These are phyloP conservation scores for Hephaestus fuliginosus DNA, from an alignment of 2,797 vertebrate genomes.

Conservation along the genomic window DNA sequence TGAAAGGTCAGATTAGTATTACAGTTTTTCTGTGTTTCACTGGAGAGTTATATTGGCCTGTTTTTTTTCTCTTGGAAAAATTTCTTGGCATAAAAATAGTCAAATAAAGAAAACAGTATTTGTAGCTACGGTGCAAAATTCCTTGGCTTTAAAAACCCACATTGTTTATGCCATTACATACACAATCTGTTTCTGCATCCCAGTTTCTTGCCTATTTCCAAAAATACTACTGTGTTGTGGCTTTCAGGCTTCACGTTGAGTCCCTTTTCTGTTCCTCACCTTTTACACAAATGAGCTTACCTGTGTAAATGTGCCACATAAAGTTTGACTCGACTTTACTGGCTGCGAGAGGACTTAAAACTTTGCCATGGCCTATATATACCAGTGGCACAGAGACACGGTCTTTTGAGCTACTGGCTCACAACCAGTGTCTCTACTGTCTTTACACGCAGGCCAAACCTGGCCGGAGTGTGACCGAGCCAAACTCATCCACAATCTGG, in stretches of 20 bases:
- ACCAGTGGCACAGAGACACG: slow-evolving; percentile 54
- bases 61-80: not conserved
- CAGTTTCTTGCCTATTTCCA: slow-evolving; percentile 23
- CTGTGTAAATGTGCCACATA: slow-evolving; percentile 49
- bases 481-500: slow-evolving; percentile 54
- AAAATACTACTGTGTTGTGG: slow-evolving; percentile 26
- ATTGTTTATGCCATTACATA: slow-evolving; percentile 26
- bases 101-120: slow-evolving; percentile 4
- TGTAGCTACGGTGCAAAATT: slow-evolving; percentile 1
- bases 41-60: not conserved
- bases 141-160: slow-evolving; percentile 14
- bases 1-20: slow-evolving; percentile 11
- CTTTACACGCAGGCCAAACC: slow-evolving; percentile 67
- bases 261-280: slow-evolving; percentile 24
- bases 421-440: slow-evolving; percentile 55
- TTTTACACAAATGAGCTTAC: slow-evolving; percentile 29
- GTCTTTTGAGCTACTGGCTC: slow-evolving; percentile 68
- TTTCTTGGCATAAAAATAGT: slow-evolving; percentile 4
- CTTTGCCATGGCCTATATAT: slow-evolving; percentile 63
- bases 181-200: slow-evolving; percentile 3
- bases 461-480: slow-evolving; percentile 56
- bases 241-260: slow-evolving; percentile 31
- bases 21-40: not conserved
- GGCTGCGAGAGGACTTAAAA: slow-evolving; percentile 58
- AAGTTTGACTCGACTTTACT: slow-evolving; percentile 70